Base-by-base conservation (phyloP, 23 tunicate species). In the Styela clava region DNA sequence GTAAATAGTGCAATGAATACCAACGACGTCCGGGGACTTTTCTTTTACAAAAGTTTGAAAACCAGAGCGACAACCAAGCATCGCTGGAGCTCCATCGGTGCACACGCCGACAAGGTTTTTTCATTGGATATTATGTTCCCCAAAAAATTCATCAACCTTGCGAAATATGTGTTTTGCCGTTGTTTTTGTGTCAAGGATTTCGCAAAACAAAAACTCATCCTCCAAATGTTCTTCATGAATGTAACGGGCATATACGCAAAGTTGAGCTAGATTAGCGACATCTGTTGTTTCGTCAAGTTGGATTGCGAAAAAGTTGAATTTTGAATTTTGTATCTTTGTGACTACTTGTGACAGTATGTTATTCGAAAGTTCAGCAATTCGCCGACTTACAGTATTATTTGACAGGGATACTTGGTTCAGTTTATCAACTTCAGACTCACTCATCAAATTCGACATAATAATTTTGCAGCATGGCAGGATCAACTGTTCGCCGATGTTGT, bases 311-410 rank as follows among this genome's bases (percentile, higher is more conserved):
- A 83, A 83, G 61, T 64, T 64, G 74, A 85, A 79, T 64, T 44
- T 79, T 69, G 79, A 85, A 31, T 79, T 79, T n/a, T n/a, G n/a
- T 29, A 72, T 86, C 85, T 86, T 86, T 74, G 86, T 65, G 37
- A 82, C 82, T 82, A 86, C 91, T 74, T 82, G 82, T 34, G 76
- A 82, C 86, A 86, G 44, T 81, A 86, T 74, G 91, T 86, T 81
- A 7, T 86, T 64, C 36, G 86, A 86, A 24, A 86, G 82, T 37
- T 86, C 82, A 72, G 37, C 26, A 34, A 86, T 86, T 86, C 91
- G 31, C 85, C 91, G 81, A 74, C 91, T 73, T 64, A 82, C 91
- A 74, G 82, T 86, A 65, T 86, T 64, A 64, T 86, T 82, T 64
- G 86, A 86, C 74, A 86, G 74, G 62, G 91, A 74, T 64, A 82